A percentile compares a stretch with the other conserved stretches of the same genome.
Evolutionary conservation across 1,140 invertebrate species (phyloP).

Genomic region (Venturia canescens): DNA sequence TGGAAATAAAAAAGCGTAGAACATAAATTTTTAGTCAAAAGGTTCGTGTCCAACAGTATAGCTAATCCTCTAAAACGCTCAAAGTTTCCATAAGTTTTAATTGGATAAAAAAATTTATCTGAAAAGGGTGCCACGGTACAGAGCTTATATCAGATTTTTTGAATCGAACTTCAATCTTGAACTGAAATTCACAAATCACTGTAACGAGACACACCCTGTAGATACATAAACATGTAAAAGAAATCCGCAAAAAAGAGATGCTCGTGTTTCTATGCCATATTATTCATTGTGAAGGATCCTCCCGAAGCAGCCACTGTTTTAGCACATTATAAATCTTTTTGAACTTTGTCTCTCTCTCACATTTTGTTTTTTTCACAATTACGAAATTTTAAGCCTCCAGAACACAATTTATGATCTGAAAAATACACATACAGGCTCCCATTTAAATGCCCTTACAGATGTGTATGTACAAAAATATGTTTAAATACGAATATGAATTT

Average conservation of each 20-base stretch:
- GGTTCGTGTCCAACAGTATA: too few relatives aligned
- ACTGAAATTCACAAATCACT: neutral
- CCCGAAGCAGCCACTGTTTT: neutral
- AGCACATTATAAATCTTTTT: neutral
- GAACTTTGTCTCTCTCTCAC: neutral
- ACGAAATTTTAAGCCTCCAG: neutral
- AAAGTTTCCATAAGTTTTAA: too few relatives aligned
- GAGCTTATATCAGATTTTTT: too few relatives aligned
- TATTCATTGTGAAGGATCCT: neutral
- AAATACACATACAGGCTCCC: neutral
- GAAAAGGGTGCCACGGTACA: too few relatives aligned
- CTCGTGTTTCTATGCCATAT: neutral
- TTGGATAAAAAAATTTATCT: too few relatives aligned
- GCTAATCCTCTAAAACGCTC: too few relatives aligned
- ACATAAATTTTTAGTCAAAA: too few relatives aligned
- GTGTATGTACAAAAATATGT: neutral
- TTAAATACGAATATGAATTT: too few relatives aligned
- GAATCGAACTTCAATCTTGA: too few relatives aligned
- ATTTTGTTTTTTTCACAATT: neutral
- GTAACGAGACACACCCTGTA: neutral
- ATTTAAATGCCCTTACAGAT: neutral
- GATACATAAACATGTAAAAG: neutral
- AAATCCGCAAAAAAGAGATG: neutral
- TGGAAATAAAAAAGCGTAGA: too few relatives aligned
- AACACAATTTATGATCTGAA: neutral